A percentile compares a stretch with the other conserved stretches of the same genome.
phyloP scores from a whole-genome alignment of 92 coral and sea anemone genomes.

The Muricea muricata region DNA sequence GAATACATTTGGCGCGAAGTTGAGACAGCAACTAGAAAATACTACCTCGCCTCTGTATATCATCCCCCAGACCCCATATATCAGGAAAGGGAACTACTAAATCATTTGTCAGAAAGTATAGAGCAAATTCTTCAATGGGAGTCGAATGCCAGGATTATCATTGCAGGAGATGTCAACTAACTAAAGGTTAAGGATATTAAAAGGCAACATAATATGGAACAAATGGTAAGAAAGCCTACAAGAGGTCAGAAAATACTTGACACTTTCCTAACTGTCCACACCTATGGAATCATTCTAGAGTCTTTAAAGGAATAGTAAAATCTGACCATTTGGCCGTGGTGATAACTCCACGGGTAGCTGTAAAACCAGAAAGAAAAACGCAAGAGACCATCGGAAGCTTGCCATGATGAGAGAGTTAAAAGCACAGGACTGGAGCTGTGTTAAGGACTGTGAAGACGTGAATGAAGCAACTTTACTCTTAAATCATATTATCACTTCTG shows the following conservation, averaged over 20 bases:
- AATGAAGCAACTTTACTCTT: constrained; percentile 31
- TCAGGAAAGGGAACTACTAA: constrained; percentile 2
- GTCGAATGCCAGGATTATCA: constrained; percentile 43
- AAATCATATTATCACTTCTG: background rate
- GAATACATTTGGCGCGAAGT: constrained; percentile 15
- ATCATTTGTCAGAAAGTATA: too few species aligned
- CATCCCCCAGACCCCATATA: background rate
- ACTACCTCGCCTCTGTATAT: constrained; percentile 23
- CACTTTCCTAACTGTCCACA: constrained; percentile 27
- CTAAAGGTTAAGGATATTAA: constrained; percentile 36
- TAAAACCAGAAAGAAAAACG: constrained; percentile 65
- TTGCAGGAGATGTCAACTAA: constrained; percentile 61
- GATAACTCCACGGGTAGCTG: constrained; percentile 34
- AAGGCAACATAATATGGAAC: constrained; percentile 42
- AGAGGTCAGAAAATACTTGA: constrained; percentile 37
- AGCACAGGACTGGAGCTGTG: constrained; percentile 46
- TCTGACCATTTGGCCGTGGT: constrained; percentile 69
- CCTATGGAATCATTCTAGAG: constrained; percentile 44
- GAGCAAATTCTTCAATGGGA: background rate
- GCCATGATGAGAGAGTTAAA: constrained; percentile 57
- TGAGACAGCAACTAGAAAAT: constrained; percentile 38
- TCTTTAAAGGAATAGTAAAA: constrained; percentile 45
- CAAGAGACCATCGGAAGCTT: constrained; percentile 57
- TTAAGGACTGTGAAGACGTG: background rate
- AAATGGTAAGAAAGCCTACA: constrained; percentile 33